Evolutionary conservation across 2,888 invertebrate genomes (phyloP), one percentile per base, ranked within the genome.

Genomic region (Pharmacophagus antenor): DNA sequence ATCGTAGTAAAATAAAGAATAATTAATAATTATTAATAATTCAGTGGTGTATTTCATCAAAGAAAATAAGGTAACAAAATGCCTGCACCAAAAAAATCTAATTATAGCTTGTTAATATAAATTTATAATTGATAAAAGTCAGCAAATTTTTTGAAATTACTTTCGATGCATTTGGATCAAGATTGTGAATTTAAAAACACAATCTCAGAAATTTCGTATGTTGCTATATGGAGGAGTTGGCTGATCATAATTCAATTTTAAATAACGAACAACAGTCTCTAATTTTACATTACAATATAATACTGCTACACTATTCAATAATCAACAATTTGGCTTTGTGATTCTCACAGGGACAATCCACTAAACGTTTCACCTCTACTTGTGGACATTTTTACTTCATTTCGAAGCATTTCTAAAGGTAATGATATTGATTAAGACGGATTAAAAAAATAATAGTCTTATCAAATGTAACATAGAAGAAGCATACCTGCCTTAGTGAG

Each of bases 321-420:
- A 42, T 50, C 48, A 54, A 61, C 53, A 49, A 57, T 61, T 54
- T 54, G 61, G 57, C 56, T 47, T 53, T 27, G 49, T 53, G 57
- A 23, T 46, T 50, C 50, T 52, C 52, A 52, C 53, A 52, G 31
- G 49, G 12, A 48, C 42, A 25, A 55, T 49, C 18, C 17, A 18
- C 42, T 44, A 44, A 5, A 20, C 18, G 7, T 44, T 10, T 12
- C 18, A 22, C 17, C 17, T 52, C 17, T n/a, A 25, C 23, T 15
- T 23, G 20, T 53, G 44, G 41, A 44, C 44, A 21, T 4, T n/a
- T 31, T 31, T 47, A 15, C 17, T n/a, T 17, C 6, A 48, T 55
- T 10, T 47, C n/a, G 31, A 42, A n/a, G 22, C 22, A 20, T 18
- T 6, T 37, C 15, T n/a, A 37, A 37, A 37, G 15, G 2, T n/a